phyloP scores from a whole-genome alignment of 1,140 invertebrate genomes.

The Orchesella cincta region DNA sequence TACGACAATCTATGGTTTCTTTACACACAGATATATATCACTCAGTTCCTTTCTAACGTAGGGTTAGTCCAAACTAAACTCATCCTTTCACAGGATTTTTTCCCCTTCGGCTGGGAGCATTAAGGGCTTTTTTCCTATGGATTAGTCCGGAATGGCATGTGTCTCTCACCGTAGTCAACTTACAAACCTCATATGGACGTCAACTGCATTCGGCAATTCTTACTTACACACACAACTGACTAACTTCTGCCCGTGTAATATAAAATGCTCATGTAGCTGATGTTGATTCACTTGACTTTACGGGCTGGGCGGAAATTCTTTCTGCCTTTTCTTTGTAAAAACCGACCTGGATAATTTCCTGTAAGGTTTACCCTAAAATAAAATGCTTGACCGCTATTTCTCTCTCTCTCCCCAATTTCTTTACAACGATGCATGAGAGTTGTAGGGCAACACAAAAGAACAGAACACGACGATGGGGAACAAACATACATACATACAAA shows the following conservation, averaged over 20 bases:
- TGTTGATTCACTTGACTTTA: background rate
- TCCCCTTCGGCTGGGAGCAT: background rate
- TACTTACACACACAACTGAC: too few species aligned
- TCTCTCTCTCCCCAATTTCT: too few species aligned
- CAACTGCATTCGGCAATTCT: background rate
- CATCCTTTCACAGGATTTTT: background rate
- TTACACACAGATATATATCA: too few species aligned
- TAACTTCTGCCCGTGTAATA: background rate
- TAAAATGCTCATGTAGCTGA: background rate
- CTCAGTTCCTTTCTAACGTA: too few species aligned
- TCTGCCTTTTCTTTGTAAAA: slow-evolving; percentile 12
- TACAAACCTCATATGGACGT: background rate
- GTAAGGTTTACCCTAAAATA: background rate
- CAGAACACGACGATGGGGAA: too few species aligned
- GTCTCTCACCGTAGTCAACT: background rate
- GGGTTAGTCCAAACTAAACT: too few species aligned
- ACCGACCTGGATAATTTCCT: slow-evolving; percentile 7
- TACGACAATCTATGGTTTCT: too few species aligned
- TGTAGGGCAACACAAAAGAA: too few species aligned
- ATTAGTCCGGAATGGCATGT: slow-evolving; percentile 2
- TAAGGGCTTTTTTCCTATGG: background rate
- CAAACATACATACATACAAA: too few species aligned
- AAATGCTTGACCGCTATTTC: too few species aligned
- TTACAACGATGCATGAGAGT: too few species aligned
- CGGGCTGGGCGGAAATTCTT: slow-evolving; percentile 4